Conservation (phyloP, 2,113 vertebrate genomes). For the Chaetorhynchus papuensis region DNA sequence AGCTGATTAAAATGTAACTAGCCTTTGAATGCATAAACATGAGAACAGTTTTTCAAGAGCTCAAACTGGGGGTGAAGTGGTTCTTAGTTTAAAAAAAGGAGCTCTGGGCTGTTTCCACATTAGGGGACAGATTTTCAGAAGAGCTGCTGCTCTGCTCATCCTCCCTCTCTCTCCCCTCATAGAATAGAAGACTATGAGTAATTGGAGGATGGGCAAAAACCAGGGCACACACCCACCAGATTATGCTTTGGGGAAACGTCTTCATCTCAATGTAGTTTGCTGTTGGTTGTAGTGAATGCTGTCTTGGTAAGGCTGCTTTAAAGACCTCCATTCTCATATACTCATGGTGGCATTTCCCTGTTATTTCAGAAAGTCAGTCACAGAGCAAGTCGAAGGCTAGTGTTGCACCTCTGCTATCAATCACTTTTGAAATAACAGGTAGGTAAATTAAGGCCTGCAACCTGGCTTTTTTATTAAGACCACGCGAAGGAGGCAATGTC, state of each 20-base stretch:
- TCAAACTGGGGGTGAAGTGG: constrained; percentile 22
- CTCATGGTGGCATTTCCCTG: constrained; percentile 76
- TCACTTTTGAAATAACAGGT: constrained; percentile 91
- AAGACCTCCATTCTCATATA: constrained; percentile 50
- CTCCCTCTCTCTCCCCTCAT: neutral
- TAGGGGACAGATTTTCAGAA: neutral
- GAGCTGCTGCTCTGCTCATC: neutral
- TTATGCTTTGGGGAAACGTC: neutral
- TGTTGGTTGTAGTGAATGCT: neutral
- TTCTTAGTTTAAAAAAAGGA: neutral
- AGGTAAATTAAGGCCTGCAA: constrained; percentile 64
- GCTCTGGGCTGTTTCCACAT: neutral
- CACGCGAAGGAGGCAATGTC: neutral
- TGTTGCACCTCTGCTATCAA: constrained; percentile 83
- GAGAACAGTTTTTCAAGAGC: constrained; percentile 40
- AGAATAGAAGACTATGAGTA: neutral
- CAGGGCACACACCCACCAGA: neutral
- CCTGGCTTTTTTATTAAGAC: neutral
- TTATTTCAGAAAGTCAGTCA: constrained; percentile 86
- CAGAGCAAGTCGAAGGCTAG: constrained; percentile 81
- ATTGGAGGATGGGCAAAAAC: neutral
- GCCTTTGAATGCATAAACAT: constrained; percentile 41
- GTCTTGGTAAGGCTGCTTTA: neutral
- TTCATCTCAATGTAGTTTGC: neutral
- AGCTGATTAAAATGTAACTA: constrained; percentile 66